Evolutionary conservation across 2,888 invertebrate genomes (phyloP), one percentile per base, ranked within the genome.

Genomic region (Spialia ferax): DNA sequence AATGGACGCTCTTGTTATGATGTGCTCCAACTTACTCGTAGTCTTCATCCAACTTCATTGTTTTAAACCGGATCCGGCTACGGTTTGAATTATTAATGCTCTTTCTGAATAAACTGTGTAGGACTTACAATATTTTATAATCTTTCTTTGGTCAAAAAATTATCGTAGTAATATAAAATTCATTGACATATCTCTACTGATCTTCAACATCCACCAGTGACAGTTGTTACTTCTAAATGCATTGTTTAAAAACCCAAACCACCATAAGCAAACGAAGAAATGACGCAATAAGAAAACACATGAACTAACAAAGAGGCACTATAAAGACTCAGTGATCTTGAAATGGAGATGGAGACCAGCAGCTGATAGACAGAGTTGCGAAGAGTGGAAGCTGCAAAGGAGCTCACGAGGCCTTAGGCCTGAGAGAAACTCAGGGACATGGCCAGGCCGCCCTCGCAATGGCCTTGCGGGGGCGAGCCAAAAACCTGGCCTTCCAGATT

Each of bases 311-410:
- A 76, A 83, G 71, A 73, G 73, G 71, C 45, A 69, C 64, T 56
- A 69, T 70, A 78, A 80, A 88, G 86, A 82, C 90, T 82, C 83
- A 90, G 91, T 93, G 93, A 93, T 93, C 87, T 93, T 89, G 77
- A 93, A 93, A 88, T 93, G 93, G 93, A 83, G 88, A 78, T 93
- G 90, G 91, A 82, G 84, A 70, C 89, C 89, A 80, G 81, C 87
- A 91, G 91, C 89, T 92, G 93, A 93, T 88, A 87, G 72, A 73
- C 72, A 80, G 76, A 82, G 77, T 66, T 76, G 77, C 73, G 86
- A 88, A 84, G 92, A 91, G 85, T 93, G 93, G 93, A 93, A 93
- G 81, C 89, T 93, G 93, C 87, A 79, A 87, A 86, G 84, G 85
- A 79, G 79, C 77, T 80, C 79, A 73, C 77, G 73, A 72, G 87